A percentile compares a stretch with the other conserved stretches of the same genome.
Conservation (phyloP, 2,113 vertebrate species). For the Microcebus jonahi region DNA sequence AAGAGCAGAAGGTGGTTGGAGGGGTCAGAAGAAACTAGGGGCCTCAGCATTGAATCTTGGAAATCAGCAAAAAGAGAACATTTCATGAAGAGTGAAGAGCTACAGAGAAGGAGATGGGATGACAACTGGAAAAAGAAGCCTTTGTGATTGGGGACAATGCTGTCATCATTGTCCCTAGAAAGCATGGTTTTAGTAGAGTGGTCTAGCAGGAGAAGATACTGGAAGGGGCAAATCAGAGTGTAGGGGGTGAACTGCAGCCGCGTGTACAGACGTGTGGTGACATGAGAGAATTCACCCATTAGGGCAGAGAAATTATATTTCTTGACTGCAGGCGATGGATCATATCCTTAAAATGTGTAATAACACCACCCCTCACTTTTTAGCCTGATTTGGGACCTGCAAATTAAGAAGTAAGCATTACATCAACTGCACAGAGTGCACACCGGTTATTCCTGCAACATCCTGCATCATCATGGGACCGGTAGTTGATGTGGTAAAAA, state of each 20-base stretch:
- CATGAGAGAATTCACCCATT: neutral
- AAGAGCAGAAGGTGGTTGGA: neutral
- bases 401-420: neutral
- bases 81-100: neutral
- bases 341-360: neutral
- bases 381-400: neutral
- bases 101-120: neutral
- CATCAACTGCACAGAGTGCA: fast-evolving
- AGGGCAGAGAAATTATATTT: neutral
- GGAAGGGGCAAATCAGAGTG: neutral
- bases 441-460: neutral
- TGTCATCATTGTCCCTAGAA: neutral
- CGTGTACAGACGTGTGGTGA: neutral
- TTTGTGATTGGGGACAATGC: neutral
- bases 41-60: fast-evolving
- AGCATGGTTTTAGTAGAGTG: neutral
- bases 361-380: neutral
- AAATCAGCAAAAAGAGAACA: neutral
- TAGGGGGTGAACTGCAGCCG: fast-evolving
- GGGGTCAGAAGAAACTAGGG: neutral
- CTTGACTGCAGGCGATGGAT: neutral
- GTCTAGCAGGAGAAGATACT: neutral
- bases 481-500: slow-evolving; percentile 62
- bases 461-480: slow-evolving; percentile 22
- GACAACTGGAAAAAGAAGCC: neutral